These are phyloP conservation scores for Galago senegalensis DNA, from an alignment of 2,797 vertebrate species.

Conservation along the genomic window DNA sequence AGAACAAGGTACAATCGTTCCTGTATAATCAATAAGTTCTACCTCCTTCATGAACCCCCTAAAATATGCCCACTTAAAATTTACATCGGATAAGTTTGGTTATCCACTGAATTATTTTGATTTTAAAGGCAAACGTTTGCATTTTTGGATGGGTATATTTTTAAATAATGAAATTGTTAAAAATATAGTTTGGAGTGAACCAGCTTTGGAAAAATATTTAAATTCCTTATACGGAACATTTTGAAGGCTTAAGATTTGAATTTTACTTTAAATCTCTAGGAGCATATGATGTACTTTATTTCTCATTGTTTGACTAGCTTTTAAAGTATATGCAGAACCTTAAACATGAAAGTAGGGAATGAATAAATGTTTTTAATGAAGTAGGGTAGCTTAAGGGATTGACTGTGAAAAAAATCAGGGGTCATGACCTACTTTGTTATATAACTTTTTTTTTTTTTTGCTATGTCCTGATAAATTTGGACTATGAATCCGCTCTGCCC, in stretches of 20 bases:
- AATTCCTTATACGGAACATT: constrained; percentile 33
- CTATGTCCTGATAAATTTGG: constrained; percentile 59
- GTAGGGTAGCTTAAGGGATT: neutral
- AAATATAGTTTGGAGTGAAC: constrained; percentile 14
- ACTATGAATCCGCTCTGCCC: constrained; percentile 18
- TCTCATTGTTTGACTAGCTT: neutral
- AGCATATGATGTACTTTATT: neutral
- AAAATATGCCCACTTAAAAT: neutral
- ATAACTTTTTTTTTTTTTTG: constrained; percentile 5
- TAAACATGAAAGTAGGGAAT: neutral
- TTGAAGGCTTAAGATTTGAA: neutral
- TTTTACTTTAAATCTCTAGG: constrained; percentile 29
- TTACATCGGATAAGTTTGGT: constrained; percentile 19
- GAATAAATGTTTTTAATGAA: constrained; percentile 37
- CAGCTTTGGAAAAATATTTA: constrained; percentile 40
- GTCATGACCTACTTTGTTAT: neutral
- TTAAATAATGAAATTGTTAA: constrained; percentile 51
- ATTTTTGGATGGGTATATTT: constrained; percentile 9
- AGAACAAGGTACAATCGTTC: neutral
- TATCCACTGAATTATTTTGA: constrained; percentile 18
- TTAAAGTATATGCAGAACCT: constrained; percentile 38
- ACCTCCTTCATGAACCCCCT: neutral
- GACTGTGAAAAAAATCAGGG: neutral
- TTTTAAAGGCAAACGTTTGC: constrained; percentile 53
- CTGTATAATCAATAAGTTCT: neutral